Conservation (phyloP, 2,888 invertebrate genomes). For the Phorcus lineatus region DNA sequence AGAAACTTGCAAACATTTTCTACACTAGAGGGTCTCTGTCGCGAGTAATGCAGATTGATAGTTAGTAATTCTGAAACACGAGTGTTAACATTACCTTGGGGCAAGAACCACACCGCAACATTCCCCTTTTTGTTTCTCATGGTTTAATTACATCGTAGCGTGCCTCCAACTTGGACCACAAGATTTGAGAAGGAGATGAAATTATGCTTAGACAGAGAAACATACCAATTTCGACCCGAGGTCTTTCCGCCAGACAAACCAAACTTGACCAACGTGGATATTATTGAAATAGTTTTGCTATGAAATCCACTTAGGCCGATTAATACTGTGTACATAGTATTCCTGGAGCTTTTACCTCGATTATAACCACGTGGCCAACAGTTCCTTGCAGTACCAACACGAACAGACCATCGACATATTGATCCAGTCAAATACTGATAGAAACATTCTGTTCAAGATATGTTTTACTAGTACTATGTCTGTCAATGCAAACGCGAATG, state of each 20-base stretch:
- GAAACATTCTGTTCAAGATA: background rate
- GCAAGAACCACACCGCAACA: background rate
- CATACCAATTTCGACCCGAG: background rate
- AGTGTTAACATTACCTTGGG: background rate
- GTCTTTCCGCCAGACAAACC: background rate
- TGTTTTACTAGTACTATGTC: background rate
- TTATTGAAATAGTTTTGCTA: constrained; percentile 10
- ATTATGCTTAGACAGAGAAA: background rate
- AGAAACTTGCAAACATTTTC: background rate
- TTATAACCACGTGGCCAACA: background rate
- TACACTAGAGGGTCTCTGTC: background rate
- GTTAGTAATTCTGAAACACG: background rate
- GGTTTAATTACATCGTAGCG: constrained; percentile 5
- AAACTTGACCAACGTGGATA: constrained; percentile 1
- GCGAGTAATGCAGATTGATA: background rate
- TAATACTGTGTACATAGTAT: background rate
- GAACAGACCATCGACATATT: background rate
- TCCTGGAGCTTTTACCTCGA: background rate
- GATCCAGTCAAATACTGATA: background rate
- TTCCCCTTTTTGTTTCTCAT: background rate
- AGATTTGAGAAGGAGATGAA: background rate
- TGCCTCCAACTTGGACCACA: background rate
- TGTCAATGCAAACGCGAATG: background rate
- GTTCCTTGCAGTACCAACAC: background rate
- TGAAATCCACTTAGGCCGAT: constrained; percentile 11